Percentiles rank a stretch among this genome's conserved stretches.
phyloP scores from a whole-genome alignment of 2,113 vertebrate genomes.

The Mugil cephalus region DNA sequence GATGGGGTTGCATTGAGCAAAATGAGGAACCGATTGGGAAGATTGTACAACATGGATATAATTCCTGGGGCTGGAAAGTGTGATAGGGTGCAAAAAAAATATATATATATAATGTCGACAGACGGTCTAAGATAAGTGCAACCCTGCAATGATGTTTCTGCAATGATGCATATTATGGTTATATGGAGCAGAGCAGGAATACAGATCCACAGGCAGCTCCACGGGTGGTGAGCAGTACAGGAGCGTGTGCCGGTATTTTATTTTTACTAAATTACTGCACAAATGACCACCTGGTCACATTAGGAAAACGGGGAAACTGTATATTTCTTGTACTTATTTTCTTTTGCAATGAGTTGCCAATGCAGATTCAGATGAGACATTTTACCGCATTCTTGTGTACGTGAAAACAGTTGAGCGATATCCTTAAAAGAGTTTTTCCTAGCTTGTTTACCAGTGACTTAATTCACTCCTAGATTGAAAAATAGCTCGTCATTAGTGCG shows the following conservation, averaged over 20 bases:
- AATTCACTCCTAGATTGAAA: neutral
- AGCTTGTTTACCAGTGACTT: neutral
- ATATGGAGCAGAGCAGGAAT: constrained; percentile 11
- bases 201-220: constrained; percentile 14
- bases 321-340: neutral
- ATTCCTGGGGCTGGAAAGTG: constrained; percentile 44
- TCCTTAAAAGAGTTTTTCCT: too few species aligned
- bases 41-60: constrained; percentile 42
- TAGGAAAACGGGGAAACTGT: neutral
- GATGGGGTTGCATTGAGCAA: constrained; percentile 30
- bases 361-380: neutral
- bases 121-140: constrained; percentile 50
- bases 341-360: neutral
- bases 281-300: neutral
- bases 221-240: constrained; percentile 4
- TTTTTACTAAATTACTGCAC: constrained; percentile 15
- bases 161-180: constrained; percentile 35
- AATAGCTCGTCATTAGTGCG: neutral
- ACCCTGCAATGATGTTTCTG: constrained; percentile 31
- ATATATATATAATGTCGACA: too few species aligned
- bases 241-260: constrained; percentile 15
- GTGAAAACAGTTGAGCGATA: neutral
- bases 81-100: constrained; percentile 41
- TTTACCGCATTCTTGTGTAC: neutral
- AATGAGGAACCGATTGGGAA: constrained; percentile 43